Percentiles rank a stretch among this genome's conserved stretches.
Conservation (phyloP, 2,797 vertebrate species). For the Tapera naevia region DNA sequence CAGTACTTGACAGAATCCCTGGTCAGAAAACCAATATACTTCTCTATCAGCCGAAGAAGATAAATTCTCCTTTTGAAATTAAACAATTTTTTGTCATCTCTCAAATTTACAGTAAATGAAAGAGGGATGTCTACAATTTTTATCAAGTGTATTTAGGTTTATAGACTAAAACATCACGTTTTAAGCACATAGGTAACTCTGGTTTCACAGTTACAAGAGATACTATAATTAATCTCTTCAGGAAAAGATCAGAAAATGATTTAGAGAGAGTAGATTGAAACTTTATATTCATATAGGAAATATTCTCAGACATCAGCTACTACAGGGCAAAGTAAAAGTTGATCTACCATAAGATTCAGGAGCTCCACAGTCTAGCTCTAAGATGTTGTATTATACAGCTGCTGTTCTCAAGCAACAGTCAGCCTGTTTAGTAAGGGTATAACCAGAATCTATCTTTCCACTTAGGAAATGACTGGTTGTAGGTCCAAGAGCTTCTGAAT, state of each 20-base stretch:
- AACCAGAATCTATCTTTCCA: not conserved
- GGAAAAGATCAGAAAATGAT: not conserved
- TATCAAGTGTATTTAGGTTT: slow-evolving; percentile 26
- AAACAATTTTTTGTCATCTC: not conserved
- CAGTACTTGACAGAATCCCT: not conserved
- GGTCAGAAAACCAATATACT: not conserved
- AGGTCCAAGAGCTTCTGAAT: not conserved
- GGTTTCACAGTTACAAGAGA: slow-evolving; percentile 32
- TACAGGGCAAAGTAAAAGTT: not conserved
- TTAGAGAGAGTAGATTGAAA: not conserved
- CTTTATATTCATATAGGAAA: not conserved
- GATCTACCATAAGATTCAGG: not conserved
- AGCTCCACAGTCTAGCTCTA: not conserved
- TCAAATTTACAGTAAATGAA: slow-evolving; percentile 31
- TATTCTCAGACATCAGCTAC: not conserved
- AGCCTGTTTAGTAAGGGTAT: not conserved
- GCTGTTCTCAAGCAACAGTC: not conserved
- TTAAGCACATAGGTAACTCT: slow-evolving; percentile 32
- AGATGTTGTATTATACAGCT: not conserved
- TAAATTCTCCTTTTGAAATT: not conserved
- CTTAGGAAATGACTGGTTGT: not conserved
- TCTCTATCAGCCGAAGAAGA: not conserved
- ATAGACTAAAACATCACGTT: slow-evolving; percentile 19
- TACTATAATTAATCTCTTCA: not conserved
- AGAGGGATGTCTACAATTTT: slow-evolving; percentile 44